Evolutionary conservation across 2,113 vertebrate species (phyloP).

Genomic region (Rousettus leschenaultii): DNA sequence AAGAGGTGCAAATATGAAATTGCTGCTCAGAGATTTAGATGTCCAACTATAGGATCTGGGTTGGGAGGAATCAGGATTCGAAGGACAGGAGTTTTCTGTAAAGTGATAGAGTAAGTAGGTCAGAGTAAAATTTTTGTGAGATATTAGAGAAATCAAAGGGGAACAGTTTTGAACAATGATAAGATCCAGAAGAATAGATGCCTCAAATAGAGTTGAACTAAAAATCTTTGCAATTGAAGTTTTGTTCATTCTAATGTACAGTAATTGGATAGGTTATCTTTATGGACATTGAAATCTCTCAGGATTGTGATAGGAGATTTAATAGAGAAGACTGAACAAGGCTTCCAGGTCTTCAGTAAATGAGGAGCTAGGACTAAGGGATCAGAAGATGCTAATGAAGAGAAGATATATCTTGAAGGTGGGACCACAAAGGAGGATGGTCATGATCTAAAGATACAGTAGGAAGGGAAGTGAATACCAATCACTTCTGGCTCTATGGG

Average conservation of each 20-base stretch:
- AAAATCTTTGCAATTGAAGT: not conserved
- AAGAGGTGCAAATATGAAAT: not conserved
- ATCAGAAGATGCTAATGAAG: not conserved
- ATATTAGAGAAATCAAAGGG: not conserved
- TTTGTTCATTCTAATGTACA: not conserved
- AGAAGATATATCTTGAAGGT: not conserved
- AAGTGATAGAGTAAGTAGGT: not conserved
- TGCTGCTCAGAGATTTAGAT: not conserved
- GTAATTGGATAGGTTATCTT: not conserved
- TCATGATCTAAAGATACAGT: not conserved
- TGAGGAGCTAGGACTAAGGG: not conserved
- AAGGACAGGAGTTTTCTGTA: not conserved
- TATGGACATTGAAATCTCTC: not conserved
- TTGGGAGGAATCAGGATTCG: not conserved
- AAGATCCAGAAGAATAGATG: not conserved
- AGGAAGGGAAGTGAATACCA: not conserved
- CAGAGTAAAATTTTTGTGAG: not conserved
- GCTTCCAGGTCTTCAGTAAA: not conserved
- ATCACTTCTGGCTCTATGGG: not conserved
- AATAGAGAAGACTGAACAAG: not conserved
- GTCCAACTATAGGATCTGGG: not conserved
- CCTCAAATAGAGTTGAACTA: not conserved
- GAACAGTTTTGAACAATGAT: not conserved
- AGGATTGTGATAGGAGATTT: not conserved
- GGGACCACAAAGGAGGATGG: not conserved